Evolutionary conservation across 2,888 invertebrate genomes (phyloP), one percentile per base, ranked within the genome.

Genomic region (Syrista parreyssii): DNA sequence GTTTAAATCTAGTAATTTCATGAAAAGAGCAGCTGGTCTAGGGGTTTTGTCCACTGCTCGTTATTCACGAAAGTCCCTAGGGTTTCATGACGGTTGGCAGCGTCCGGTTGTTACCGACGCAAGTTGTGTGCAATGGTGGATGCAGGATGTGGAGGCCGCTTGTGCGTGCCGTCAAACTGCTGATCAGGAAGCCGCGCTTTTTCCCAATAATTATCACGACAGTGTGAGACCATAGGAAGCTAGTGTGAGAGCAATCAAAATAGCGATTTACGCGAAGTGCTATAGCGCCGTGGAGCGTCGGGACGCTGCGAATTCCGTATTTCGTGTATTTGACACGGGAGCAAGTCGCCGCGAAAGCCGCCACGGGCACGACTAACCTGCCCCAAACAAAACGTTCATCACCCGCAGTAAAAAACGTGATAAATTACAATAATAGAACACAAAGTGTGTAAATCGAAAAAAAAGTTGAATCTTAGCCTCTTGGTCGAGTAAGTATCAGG

Each of bases 71-170:
- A 81, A 79, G 33, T 78, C 69, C 79, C 80, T 77, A 74, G 12
- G 69, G 35, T 40, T 11, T 12, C 75, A 76, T 55, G 68, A 33
- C 11, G 31, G 75, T 82, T 82, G 82, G 82, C 75, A 79, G 34
- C 79, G 75, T 35, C 55, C 55, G 36, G 74, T 74, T 32, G 74
- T 33, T 74, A 74, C 81, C 82, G 84, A 84, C 84, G 83, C 84
- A 85, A 85, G 81, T 84, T 83, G 81, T 83, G 82, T 79, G 85
- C 83, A 86, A 88, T 85, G 86, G 84, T 84, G 84, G 85, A 86
- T 78, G 81, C 83, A 79, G 82, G 80, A 84, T 81, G 83, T 81
- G 82, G 79, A 81, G 84, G 80, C 84, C 84, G 84, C 84, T 86
- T 83, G 84, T 84, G 82, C 82, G 82, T 82, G 82, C 84, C 84